Evolutionary conservation across 2,113 vertebrate species (phyloP).

Genomic region (Cololabis saira): DNA sequence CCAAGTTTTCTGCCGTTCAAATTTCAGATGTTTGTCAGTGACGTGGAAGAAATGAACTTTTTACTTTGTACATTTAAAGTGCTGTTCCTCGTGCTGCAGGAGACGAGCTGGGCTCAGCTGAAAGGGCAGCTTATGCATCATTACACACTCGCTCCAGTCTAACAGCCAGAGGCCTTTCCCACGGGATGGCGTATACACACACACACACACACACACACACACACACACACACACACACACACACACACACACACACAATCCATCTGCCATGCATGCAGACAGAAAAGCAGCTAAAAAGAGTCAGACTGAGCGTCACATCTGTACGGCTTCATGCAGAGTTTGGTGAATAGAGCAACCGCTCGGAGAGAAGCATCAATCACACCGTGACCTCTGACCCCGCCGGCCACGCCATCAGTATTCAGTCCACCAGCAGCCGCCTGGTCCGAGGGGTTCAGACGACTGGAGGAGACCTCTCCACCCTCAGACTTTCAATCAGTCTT

Average conservation of each 20-base stretch:
- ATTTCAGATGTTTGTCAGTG: too few species aligned
- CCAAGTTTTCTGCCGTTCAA: too few species aligned
- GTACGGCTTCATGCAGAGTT: constrained; percentile 34
- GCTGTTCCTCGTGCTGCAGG: constrained; percentile 18
- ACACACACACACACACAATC: constrained; percentile 33
- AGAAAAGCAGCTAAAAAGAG: not conserved
- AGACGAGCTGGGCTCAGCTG: constrained; percentile 49
- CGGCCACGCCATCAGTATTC: constrained; percentile 12
- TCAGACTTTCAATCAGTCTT: not conserved
- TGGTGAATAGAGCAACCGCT: constrained; percentile 1
- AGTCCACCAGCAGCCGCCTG: constrained; percentile 22
- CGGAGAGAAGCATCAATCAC: constrained; percentile 21
- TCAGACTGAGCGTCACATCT: constrained; percentile 39
- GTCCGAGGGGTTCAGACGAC: constrained; percentile 7
- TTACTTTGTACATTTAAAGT: not conserved
- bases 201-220: constrained; percentile 1
- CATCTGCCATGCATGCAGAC: constrained; percentile 39
- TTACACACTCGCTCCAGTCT: constrained; percentile 53
- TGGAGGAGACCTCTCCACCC: constrained; percentile 16
- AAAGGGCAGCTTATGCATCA: constrained; percentile 61
- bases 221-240: constrained; percentile 2
- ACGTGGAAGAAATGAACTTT: too few species aligned
- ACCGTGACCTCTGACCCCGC: constrained; percentile 51
- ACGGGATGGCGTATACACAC: constrained; percentile 53
- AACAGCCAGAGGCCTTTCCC: constrained; percentile 68